Percentiles rank a stretch among this genome's conserved stretches.
Conservation (phyloP, 2,113 vertebrate species). For the Thinocorus orbignyianus region DNA sequence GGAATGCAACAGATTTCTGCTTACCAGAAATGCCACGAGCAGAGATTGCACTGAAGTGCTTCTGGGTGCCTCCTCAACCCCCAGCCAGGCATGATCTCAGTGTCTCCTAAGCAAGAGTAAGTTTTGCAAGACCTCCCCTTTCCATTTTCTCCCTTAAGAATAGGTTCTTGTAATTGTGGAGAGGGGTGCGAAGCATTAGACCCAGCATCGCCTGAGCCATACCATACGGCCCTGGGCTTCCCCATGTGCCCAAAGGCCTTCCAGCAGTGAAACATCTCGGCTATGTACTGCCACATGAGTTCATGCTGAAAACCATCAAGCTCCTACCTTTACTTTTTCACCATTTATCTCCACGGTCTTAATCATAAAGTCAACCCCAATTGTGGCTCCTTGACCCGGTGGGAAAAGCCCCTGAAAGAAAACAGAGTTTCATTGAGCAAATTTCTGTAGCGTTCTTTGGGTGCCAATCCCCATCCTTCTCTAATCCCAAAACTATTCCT, state of each 20-base stretch:
- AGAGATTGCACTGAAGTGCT: not conserved
- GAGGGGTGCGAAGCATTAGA: not conserved
- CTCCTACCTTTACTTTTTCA: slow-evolving; percentile 95
- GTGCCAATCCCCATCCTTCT: not conserved
- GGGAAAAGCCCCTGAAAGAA: slow-evolving; percentile 92
- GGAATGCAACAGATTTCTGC: not conserved
- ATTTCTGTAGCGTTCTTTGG: not conserved
- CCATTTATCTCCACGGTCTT: slow-evolving; percentile 99
- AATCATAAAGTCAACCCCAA: slow-evolving; percentile 99
- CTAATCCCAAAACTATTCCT: not conserved
- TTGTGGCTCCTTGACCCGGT: slow-evolving; percentile 97
- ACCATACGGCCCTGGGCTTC: not conserved
- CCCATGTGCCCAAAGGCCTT: not conserved
- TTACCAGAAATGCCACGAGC: not conserved
- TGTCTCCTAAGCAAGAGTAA: not conserved
- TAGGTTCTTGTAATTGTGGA: not conserved
- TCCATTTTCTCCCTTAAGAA: not conserved
- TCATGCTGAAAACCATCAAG: not conserved
- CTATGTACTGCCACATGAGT: rapidly evolving
- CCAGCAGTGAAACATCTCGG: not conserved
- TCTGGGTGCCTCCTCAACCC: not conserved
- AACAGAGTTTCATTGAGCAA: not conserved
- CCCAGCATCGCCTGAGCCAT: not conserved
- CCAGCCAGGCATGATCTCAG: not conserved
- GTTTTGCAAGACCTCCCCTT: not conserved